Evolutionary conservation across 2,888 invertebrate species (phyloP), one percentile per base, ranked within the genome.

Genomic region (Pyrrhopygopsis socrates): DNA sequence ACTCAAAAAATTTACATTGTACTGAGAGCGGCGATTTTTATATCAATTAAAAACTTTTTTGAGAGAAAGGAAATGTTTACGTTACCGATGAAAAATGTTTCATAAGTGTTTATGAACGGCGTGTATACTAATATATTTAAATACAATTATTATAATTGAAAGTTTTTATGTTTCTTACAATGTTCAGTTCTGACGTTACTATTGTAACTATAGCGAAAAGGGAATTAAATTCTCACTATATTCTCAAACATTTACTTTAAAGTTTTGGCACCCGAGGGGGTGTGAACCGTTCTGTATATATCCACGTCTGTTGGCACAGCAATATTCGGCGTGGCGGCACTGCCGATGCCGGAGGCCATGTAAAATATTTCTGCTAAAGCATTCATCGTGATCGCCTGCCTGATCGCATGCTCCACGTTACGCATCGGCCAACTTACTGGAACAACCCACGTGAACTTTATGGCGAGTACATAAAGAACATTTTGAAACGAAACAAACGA

Each of bases 361-460:
- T 97, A 97, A 98, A 98, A 98, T 98, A 98, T 98, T 98, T 98
- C 98, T 97, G 97, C 97, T 97, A 97, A 97, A 97, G 97, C 98
- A 97, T 98, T 97, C 98, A 97, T 97, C 97, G 97, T 97, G 97
- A 97, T 97, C 97, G 97, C 95, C 93, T 92, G 97, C 96, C 97
- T 96, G 97, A 97, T 97, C 97, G 96, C 96, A 81, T 76, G 95
- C 95, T 95, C 96, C 94, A 96, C 95, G 96, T 95, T 96, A 97
- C 96, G 95, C 97, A 96, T 93, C 92, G 91, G 88, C 96, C 94
- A 96, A 95, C 95, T 95, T 95, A 94, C 84, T 84, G 75, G 83
- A 88, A 90, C 94, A 91, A 84, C 73, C 83, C 85, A 41, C 88
- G 78, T 90, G 82, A 79, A 94, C 96, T 94, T 95, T 97, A 94